Conservation (phyloP, 2,113 vertebrate species). For the Mesembrinibis cayennensis region DNA sequence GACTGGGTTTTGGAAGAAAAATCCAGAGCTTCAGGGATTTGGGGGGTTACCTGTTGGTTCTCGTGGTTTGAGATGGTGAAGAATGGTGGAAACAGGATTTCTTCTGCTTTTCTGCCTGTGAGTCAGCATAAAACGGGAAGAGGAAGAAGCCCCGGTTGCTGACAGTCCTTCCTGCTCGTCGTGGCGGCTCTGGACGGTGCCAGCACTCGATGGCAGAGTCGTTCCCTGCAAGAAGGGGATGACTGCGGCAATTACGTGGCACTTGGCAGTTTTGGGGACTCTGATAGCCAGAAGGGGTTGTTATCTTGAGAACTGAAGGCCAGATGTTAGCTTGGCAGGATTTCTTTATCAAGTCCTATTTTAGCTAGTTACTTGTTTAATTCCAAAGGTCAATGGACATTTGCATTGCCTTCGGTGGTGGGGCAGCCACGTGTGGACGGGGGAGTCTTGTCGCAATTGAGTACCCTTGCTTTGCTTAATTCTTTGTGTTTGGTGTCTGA, state of each 20-base stretch:
- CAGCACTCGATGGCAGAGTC: fast-evolving
- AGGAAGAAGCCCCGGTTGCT: background rate
- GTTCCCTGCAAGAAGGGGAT: fast-evolving
- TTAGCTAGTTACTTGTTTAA: background rate
- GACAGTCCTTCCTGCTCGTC: background rate
- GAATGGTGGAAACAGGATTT: background rate
- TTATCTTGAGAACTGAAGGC: background rate
- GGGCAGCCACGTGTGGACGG: background rate
- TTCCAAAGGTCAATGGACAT: background rate
- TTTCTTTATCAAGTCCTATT: background rate
- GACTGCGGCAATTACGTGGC: background rate
- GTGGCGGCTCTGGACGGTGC: background rate
- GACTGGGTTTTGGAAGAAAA: background rate
- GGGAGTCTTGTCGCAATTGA: background rate
- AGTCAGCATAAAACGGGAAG: background rate
- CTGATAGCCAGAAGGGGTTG: background rate
- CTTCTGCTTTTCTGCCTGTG: background rate
- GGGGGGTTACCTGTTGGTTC: background rate
- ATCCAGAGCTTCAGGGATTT: background rate
- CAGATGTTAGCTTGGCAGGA: background rate
- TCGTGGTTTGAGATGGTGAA: background rate
- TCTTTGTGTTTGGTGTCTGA: background rate
- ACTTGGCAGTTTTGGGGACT: background rate
- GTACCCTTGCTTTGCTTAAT: background rate
- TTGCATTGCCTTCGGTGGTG: background rate